phyloP scores from a whole-genome alignment of 1,140 invertebrate species.

The Teleopsis dalmanni region DNA sequence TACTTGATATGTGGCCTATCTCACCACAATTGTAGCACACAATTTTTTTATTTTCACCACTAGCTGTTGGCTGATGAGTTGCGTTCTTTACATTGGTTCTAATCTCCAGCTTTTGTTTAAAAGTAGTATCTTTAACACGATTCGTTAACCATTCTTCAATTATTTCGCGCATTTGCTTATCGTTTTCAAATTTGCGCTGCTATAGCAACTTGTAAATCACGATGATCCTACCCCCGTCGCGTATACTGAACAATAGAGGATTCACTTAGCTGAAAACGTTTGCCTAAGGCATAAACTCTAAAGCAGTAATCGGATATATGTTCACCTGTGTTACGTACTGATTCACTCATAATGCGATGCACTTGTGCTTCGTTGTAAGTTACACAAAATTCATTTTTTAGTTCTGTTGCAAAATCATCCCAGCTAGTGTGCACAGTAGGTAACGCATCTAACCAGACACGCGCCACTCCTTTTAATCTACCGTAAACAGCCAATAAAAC shows the following conservation, averaged over 20 bases:
- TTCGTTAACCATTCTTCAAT: conserved; percentile 5
- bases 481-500: too few relatives aligned
- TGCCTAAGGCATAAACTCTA: neutral
- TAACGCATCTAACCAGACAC: conserved; percentile 5
- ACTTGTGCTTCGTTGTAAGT: conserved; percentile 4
- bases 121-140: neutral
- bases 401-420: neutral
- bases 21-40: conserved; percentile 9
- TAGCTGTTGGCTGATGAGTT: neutral
- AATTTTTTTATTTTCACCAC: neutral
- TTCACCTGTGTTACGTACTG: neutral
- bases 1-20: conserved; percentile 4
- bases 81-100: neutral
- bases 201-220: neutral
- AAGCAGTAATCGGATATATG: conserved; percentile 4
- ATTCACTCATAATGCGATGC: neutral
- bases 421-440: neutral
- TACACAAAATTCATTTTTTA: conserved; percentile 2
- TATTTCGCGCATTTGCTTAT: conserved; percentile 12
- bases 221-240: neutral
- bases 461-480: neutral
- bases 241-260: conserved; percentile 4
- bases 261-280: neutral
- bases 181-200: neutral
- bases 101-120: conserved; percentile 8